These are phyloP conservation scores for Caenorhabditis doughertyi DNA, from an alignment of 2,888 invertebrate genomes.

Conservation along the genomic window DNA sequence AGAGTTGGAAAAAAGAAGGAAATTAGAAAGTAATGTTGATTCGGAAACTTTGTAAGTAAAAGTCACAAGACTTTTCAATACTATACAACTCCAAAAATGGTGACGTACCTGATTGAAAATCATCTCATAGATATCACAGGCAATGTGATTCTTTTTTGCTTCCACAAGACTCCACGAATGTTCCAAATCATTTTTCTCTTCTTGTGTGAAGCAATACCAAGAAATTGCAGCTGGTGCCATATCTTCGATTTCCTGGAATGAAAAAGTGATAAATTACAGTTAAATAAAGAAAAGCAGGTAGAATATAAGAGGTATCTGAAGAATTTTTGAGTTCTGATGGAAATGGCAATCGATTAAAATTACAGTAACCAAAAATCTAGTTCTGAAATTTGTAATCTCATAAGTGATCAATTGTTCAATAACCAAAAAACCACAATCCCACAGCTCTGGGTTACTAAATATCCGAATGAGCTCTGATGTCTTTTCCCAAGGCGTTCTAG, in stretches of 20 bases:
- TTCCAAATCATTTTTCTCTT: slow-evolving; percentile 73
- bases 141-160: slow-evolving; percentile 68
- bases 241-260: slow-evolving; percentile 57
- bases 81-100: neutral
- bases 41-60: slow-evolving; percentile 1
- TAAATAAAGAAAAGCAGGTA: neutral
- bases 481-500: no score
- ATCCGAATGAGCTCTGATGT: no score
- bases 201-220: slow-evolving; percentile 71
- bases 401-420: no score
- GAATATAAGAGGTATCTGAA: no score
- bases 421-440: no score
- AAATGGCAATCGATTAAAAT: no score
- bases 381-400: no score
- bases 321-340: no score
- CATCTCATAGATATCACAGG: slow-evolving; percentile 78
- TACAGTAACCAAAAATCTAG: no score
- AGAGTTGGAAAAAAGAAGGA: slow-evolving; percentile 21
- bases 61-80: slow-evolving; percentile 9
- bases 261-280: neutral
- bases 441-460: no score
- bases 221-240: slow-evolving; percentile 66
- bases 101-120: slow-evolving; percentile 79
- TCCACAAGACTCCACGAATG: slow-evolving; percentile 70
- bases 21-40: slow-evolving; percentile 44